phyloP scores from a whole-genome alignment of 2,113 vertebrate genomes.

The Dermatemys mawii region DNA sequence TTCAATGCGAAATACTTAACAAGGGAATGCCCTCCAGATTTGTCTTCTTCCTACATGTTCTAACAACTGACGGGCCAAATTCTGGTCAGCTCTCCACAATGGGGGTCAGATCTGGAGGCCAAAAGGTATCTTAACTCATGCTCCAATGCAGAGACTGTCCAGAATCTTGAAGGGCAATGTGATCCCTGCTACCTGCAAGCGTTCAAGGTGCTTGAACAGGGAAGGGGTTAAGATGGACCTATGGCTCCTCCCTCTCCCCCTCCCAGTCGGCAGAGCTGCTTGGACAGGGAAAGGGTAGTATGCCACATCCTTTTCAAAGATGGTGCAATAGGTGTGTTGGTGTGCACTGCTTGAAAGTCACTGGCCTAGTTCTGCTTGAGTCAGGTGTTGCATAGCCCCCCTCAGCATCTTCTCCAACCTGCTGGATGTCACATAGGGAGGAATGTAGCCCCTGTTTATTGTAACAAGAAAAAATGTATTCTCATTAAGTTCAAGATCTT shows the following conservation, averaged over 20 bases:
- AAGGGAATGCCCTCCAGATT: background rate
- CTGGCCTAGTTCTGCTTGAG: background rate
- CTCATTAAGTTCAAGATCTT: background rate
- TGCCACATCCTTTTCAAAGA: background rate
- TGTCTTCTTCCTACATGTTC: background rate
- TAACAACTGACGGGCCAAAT: background rate
- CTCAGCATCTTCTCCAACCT: background rate
- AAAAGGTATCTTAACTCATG: background rate
- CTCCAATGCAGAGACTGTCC: background rate
- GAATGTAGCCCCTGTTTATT: background rate
- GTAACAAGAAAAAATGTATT: background rate
- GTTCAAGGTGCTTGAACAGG: background rate
- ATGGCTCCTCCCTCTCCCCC: background rate
- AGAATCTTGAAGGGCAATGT: background rate
- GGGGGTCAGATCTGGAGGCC: background rate
- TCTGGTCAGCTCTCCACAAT: background rate
- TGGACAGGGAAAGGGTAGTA: background rate
- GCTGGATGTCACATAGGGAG: rapidly evolving
- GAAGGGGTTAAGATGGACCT: background rate
- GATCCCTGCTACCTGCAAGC: background rate
- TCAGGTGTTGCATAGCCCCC: rapidly evolving
- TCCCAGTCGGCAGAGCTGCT: background rate
- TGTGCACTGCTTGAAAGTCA: background rate
- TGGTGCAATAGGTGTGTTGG: background rate
- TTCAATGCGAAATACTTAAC: background rate